A percentile compares a stretch with the other conserved stretches of the same genome.
phyloP scores from a whole-genome alignment of 2,888 invertebrate species.

The Diachrysia chrysitis region DNA sequence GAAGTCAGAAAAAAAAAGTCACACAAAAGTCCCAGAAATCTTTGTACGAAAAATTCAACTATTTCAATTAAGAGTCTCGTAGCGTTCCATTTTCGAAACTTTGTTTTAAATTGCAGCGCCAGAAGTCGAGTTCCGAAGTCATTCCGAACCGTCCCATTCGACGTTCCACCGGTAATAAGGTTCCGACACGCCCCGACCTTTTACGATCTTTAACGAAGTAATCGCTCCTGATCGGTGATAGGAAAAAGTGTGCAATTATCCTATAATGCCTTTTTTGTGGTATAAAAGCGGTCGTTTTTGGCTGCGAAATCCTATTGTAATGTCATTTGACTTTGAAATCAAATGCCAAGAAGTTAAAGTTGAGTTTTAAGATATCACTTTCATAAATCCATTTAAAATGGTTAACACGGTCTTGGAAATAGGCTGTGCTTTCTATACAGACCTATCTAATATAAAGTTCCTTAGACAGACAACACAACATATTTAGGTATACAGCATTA shows the following conservation, averaged over 20 bases:
- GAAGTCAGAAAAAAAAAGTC: slow-evolving; percentile 36
- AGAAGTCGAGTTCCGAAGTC: slow-evolving; percentile 72
- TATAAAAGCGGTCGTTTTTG: slow-evolving; percentile 12
- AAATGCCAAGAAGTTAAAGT: slow-evolving; percentile 1
- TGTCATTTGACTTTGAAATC: slow-evolving; percentile 1
- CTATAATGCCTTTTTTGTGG: slow-evolving; percentile 35
- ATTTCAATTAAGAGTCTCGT: slow-evolving; percentile 83
- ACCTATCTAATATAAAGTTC: neutral
- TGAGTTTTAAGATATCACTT: neutral
- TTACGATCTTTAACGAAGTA: slow-evolving; percentile 68
- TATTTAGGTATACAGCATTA: slow-evolving; percentile 31
- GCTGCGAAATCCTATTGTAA: neutral
- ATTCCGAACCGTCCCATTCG: slow-evolving; percentile 66
- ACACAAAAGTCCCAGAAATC: slow-evolving; percentile 50
- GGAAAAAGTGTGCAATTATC: slow-evolving; percentile 61
- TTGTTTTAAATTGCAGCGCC: slow-evolving; percentile 78
- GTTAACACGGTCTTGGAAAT: neutral
- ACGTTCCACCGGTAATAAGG: slow-evolving; percentile 68
- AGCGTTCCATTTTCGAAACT: slow-evolving; percentile 79
- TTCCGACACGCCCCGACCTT: slow-evolving; percentile 70
- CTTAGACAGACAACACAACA: slow-evolving; percentile 21
- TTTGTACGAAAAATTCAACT: slow-evolving; percentile 73
- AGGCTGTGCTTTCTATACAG: neutral
- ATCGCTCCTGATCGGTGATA: slow-evolving; percentile 61
- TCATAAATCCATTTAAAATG: neutral